Percentiles rank a stretch among this genome's conserved stretches.
phyloP scores from a whole-genome alignment of 2,113 vertebrate species.

The Pterocles burchelli region DNA sequence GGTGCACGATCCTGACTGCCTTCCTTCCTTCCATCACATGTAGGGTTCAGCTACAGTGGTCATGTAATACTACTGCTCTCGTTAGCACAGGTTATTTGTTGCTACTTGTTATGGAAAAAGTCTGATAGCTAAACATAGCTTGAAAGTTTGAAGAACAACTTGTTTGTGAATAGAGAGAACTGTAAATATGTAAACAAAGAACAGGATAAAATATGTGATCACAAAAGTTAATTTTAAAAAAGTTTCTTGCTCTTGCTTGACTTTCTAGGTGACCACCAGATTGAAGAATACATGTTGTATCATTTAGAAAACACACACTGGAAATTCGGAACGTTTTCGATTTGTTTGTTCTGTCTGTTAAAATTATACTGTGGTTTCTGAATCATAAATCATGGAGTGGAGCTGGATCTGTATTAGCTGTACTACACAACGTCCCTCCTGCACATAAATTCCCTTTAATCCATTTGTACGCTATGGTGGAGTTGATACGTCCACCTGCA shows the following conservation, averaged over 20 bases:
- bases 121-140: not conserved
- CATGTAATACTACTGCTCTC: not conserved
- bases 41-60: not conserved
- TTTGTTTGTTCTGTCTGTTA: conserved; percentile 52
- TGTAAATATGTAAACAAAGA: not conserved
- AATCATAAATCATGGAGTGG: conserved; percentile 61
- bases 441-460: conserved; percentile 53
- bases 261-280: conserved; percentile 42
- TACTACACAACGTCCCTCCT: conserved; percentile 21
- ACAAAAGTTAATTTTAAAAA: not conserved
- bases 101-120: not conserved
- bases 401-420: conserved; percentile 50
- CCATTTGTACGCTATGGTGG: conserved; percentile 29
- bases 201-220: not conserved
- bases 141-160: not conserved
- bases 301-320: conserved; percentile 18
- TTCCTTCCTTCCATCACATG: not conserved
- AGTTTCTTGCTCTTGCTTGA: not conserved
- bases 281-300: conserved; percentile 47
- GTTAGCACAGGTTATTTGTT: not conserved
- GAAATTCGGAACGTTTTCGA: not conserved
- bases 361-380: conserved; percentile 45
- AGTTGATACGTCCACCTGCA: conserved; percentile 68
- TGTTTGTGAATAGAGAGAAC: not conserved
- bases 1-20: not conserved